These are phyloP conservation scores for Epirrhoe tristata DNA, from an alignment of 2,888 invertebrate species.

Conservation along the genomic window DNA sequence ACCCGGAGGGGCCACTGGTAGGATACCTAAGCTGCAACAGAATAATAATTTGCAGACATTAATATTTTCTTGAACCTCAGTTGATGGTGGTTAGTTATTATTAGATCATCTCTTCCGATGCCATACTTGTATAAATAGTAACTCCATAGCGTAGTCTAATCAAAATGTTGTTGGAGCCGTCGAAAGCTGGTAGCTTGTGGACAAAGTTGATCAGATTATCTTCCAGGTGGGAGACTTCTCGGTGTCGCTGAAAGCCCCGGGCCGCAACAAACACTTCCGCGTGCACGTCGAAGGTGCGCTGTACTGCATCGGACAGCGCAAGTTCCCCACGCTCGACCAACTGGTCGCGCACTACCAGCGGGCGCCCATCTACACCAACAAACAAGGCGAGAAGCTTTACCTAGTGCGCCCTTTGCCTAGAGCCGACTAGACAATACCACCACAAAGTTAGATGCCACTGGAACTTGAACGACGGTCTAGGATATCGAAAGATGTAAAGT, in stretches of 20 bases:
- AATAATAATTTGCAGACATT: too few species aligned
- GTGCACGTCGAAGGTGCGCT: constrained; percentile 97
- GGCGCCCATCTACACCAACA: constrained; percentile 99
- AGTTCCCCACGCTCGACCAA: constrained; percentile 97
- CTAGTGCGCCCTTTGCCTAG: constrained; percentile 96
- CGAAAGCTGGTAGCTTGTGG: too few species aligned
- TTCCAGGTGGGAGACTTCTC: constrained; percentile 98
- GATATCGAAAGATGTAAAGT: too few species aligned
- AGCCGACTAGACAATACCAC: constrained; percentile 48
- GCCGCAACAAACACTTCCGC: constrained; percentile 99
- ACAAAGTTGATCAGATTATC: not conserved
- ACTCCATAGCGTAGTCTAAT: too few species aligned
- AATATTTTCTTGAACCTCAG: too few species aligned
- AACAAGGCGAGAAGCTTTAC: constrained; percentile 98
- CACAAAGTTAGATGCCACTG: too few species aligned
- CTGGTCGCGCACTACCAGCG: constrained; percentile 99
- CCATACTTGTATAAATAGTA: too few species aligned
- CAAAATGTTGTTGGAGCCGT: too few species aligned
- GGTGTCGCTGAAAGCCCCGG: constrained; percentile 98
- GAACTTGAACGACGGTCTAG: not conserved
- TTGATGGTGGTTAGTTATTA: too few species aligned
- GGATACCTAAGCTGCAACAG: too few species aligned
- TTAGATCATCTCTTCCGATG: not conserved
- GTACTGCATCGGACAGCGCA: constrained; percentile 99
- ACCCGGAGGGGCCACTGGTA: too few species aligned